Evolutionary conservation across 2,797 vertebrate species (phyloP), one percentile per base, ranked within the genome.

Genomic region (Pterois miles): DNA sequence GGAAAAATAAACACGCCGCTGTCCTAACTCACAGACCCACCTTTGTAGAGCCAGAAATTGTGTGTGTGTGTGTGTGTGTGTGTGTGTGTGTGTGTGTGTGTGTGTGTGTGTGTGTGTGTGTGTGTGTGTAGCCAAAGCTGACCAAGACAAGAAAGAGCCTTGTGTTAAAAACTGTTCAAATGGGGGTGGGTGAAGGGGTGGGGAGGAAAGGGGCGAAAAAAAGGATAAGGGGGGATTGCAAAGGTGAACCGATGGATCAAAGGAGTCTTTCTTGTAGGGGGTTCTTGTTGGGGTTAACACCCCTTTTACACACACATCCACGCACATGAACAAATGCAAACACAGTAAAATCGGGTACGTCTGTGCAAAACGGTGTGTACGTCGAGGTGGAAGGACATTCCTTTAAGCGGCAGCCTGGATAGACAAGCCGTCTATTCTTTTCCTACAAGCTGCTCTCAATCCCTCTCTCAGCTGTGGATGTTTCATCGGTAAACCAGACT

Each of bases 11-110:
- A 95, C 94, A 94, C 86, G 90, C 76, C 91, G 74, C 94, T 95
- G 93, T 95, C 96, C 95, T 93, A 94, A 95, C 95, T 95, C 94
- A 95, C 94, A 95, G 95, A 94, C 95, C 94, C 95, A 95, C 94
- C 95, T 94, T 94, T 95, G 91, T 93, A 76, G 89, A 93, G 92
- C 89, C 94, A 73, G 81, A 81, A 65, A 67, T 65, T 59, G 68
- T 60, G 71, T 65, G 53, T 64, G n/a, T 50, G 68, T 62, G 71
- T 63, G 54, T 65, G 76, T 59, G 68, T 60, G 71, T 65, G 53
- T 64, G n/a, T 50, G 68, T 62, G 71, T 63, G 54, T 59, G 38
- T 56, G 70, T 59, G 66, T 59, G 76, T 40, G 60, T 64, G 71
- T 54, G 56, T 73, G 66, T 65, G 53, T 58, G 71, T 34, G 43